Evolutionary conservation across 2,888 invertebrate genomes (phyloP).

Genomic region (Acronicta aceris): DNA sequence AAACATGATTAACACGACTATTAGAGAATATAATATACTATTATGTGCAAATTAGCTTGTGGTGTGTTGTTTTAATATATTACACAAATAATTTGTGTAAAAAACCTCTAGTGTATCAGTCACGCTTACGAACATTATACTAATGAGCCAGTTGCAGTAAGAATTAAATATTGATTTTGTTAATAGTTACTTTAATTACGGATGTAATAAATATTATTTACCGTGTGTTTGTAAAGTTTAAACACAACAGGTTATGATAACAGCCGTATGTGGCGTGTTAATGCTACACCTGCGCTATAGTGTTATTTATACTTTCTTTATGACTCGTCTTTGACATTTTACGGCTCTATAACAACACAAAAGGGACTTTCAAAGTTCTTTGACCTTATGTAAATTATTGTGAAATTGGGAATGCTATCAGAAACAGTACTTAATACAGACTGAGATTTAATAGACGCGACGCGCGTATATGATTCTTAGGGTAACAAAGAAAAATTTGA

Average conservation of each 20-base stretch:
- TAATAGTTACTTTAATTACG: constrained; percentile 11
- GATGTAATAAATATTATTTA: constrained; percentile 22
- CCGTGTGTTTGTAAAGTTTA: background rate
- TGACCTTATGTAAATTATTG: background rate
- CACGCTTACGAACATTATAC: too few relatives aligned
- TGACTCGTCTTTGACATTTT: constrained; percentile 1
- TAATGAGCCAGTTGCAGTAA: too few relatives aligned
- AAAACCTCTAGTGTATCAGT: too few relatives aligned
- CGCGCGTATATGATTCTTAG: too few relatives aligned
- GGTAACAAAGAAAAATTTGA: too few relatives aligned
- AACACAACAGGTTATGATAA: constrained; percentile 17
- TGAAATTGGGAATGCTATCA: too few relatives aligned
- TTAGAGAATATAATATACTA: background rate
- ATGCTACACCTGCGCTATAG: constrained; percentile 5
- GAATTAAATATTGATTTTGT: too few relatives aligned
- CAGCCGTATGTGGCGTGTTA: background rate
- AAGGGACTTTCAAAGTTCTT: background rate
- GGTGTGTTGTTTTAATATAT: too few relatives aligned
- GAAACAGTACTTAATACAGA: too few relatives aligned
- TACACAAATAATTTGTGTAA: too few relatives aligned
- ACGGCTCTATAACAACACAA: background rate
- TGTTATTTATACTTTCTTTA: background rate
- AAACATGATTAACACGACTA: background rate
- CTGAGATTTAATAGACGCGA: too few relatives aligned
- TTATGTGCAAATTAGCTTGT: too few relatives aligned